Percentiles rank a stretch among this genome's conserved stretches.
Conservation (phyloP, 2,888 invertebrate genomes). For the Nyleta sp. region DNA sequence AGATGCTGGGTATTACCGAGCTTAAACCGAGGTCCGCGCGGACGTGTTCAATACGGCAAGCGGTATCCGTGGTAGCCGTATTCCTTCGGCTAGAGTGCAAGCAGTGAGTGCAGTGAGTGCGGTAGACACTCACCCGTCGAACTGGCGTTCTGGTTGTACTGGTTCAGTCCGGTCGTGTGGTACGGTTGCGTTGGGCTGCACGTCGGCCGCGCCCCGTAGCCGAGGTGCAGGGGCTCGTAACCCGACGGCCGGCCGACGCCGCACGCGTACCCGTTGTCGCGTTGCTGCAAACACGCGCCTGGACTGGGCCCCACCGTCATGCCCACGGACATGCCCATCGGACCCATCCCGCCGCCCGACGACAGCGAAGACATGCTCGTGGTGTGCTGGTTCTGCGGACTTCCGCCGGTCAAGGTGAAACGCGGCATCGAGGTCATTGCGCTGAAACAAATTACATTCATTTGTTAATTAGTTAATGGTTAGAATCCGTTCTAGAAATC, state of each 20-base stretch:
- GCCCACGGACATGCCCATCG: slow-evolving; percentile 82
- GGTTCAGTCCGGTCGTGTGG: slow-evolving; percentile 83
- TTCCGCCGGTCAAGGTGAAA: slow-evolving; percentile 82
- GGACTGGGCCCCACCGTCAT: slow-evolving; percentile 83
- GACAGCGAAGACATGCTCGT: slow-evolving; percentile 80
- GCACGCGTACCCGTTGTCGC: slow-evolving; percentile 84
- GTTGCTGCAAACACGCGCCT: slow-evolving; percentile 85
- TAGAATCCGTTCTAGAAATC: too few relatives aligned
- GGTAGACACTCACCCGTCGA: slow-evolving; percentile 83
- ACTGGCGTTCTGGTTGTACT: slow-evolving; percentile 82
- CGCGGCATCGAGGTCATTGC: slow-evolving; percentile 85
- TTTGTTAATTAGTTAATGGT: neutral
- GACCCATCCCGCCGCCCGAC: slow-evolving; percentile 78
- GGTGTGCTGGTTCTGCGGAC: slow-evolving; percentile 78
- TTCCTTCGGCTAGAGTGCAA: slow-evolving; percentile 82
- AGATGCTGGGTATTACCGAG: too few relatives aligned
- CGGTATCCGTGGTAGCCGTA: slow-evolving; percentile 79
- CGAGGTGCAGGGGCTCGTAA: slow-evolving; percentile 84
- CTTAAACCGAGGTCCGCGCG: slow-evolving; percentile 64
- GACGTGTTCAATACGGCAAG: slow-evolving; percentile 73
- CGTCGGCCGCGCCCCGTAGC: slow-evolving; percentile 85
- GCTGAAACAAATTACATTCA: slow-evolving; percentile 76
- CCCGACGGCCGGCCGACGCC: slow-evolving; percentile 84
- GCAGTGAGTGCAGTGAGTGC: slow-evolving; percentile 83
- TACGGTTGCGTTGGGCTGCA: slow-evolving; percentile 88